Conservation (phyloP, 30 jellyfish, hydroid and myxozoan genomes). For the Aurelia coerulea region DNA sequence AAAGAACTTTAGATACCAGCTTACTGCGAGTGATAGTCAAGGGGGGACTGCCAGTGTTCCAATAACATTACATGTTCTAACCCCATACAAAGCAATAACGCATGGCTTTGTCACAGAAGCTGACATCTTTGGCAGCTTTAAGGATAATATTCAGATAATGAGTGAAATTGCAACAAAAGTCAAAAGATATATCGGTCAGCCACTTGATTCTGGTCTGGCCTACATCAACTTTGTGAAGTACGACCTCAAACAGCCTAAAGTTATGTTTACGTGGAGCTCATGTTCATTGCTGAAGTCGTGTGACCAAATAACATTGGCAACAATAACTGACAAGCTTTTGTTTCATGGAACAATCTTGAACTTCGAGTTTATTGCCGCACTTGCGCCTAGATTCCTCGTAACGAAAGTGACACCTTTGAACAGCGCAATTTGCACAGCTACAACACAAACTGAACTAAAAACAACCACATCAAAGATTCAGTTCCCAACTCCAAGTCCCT, state of each 20-base stretch:
- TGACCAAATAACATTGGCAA: slow-evolving; percentile 45
- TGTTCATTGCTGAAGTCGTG: slow-evolving; percentile 79
- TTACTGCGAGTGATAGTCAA: slow-evolving; percentile 25
- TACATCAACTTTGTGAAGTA: slow-evolving; percentile 25
- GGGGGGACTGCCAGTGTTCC: slow-evolving; percentile 39
- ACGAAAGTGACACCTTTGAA: slow-evolving; percentile 3
- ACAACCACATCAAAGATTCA: background rate
- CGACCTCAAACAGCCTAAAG: slow-evolving; percentile 20
- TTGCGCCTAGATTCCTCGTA: slow-evolving; percentile 55
- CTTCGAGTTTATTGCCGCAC: slow-evolving; percentile 54
- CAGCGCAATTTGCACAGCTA: background rate
- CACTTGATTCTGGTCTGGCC: slow-evolving; percentile 13
- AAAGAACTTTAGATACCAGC: slow-evolving; percentile 1
- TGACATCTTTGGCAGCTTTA: slow-evolving; percentile 14
- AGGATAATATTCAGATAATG: slow-evolving; percentile 21
- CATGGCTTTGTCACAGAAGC: slow-evolving; percentile 40
- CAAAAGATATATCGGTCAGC: slow-evolving; percentile 9
- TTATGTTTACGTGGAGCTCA: slow-evolving; percentile 72
- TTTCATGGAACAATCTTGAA: slow-evolving; percentile 57
- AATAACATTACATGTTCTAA: background rate
- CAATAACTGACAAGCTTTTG: slow-evolving; percentile 47
- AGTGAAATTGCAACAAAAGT: slow-evolving; percentile 9
- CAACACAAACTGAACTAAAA: background rate
- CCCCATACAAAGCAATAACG: background rate
- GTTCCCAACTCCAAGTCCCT: background rate